Evolutionary conservation across 2,888 invertebrate species (phyloP).

Genomic region (Lasioglossum villosulum): DNA sequence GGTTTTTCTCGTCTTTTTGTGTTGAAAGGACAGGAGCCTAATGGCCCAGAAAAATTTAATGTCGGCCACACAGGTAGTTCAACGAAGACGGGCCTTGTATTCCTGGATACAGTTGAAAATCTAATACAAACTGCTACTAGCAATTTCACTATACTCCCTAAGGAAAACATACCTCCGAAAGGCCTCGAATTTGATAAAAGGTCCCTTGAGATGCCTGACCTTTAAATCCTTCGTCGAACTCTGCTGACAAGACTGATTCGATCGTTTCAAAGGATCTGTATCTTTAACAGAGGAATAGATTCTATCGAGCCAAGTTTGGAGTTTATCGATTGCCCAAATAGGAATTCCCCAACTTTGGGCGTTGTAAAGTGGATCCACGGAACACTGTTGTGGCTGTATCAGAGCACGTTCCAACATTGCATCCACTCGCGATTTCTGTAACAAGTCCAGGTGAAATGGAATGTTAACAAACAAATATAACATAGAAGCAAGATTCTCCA

Average conservation of each 20-base stretch:
- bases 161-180: conserved; percentile 86
- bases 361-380: conserved; percentile 86
- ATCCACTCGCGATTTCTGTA: conserved; percentile 89
- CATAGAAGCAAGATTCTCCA: neutral
- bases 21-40: conserved; percentile 84
- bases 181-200: conserved; percentile 91
- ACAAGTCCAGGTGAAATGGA: conserved; percentile 32
- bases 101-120: conserved; percentile 77
- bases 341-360: conserved; percentile 85
- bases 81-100: conserved; percentile 87
- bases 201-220: conserved; percentile 88
- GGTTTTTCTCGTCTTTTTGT: conserved; percentile 75
- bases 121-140: neutral
- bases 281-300: conserved; percentile 86
- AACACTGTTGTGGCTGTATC: conserved; percentile 85
- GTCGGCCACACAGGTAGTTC: conserved; percentile 88
- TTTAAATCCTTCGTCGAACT: conserved; percentile 80
- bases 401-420: conserved; percentile 92
- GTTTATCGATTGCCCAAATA: conserved; percentile 86
- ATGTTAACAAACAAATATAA: neutral
- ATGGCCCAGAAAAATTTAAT: conserved; percentile 84
- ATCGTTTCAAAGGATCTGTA: conserved; percentile 69
- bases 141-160: neutral
- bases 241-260: conserved; percentile 63
- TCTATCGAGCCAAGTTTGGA: conserved; percentile 87